phyloP scores from a whole-genome alignment of 2,888 invertebrate genomes.

The Embidobia sp. region DNA sequence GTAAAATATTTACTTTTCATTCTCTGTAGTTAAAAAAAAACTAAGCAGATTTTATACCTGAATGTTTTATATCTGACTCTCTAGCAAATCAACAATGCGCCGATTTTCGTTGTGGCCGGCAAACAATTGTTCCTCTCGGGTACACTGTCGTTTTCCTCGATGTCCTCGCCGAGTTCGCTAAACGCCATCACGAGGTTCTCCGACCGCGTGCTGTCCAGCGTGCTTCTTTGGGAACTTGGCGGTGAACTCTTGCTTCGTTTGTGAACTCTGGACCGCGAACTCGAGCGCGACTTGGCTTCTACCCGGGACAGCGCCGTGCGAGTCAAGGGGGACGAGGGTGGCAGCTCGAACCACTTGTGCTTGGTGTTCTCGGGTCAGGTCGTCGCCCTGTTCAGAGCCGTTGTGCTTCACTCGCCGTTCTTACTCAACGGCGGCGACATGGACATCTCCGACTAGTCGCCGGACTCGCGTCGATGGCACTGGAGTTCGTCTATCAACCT shows the following conservation, averaged over 20 bases:
- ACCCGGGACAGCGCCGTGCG: slow-evolving; percentile 85
- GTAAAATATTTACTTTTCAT: too few species aligned
- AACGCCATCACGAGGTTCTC: slow-evolving; percentile 83
- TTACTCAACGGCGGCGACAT: slow-evolving; percentile 83
- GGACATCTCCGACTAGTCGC: slow-evolving; percentile 90
- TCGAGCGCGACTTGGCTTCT: slow-evolving; percentile 84
- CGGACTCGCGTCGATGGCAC: slow-evolving; percentile 90
- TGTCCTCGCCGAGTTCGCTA: slow-evolving; percentile 83
- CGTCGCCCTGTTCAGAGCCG: slow-evolving; percentile 66
- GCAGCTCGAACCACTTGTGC: slow-evolving; percentile 82
- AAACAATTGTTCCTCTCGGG: slow-evolving; percentile 72
- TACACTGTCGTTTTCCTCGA: slow-evolving; percentile 81
- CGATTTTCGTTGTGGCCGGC: slow-evolving; percentile 76
- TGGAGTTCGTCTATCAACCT: too few species aligned
- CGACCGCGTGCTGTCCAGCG: slow-evolving; percentile 85
- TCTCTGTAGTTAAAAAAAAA: too few species aligned
- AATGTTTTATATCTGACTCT: slow-evolving; percentile 72
- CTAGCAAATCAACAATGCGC: slow-evolving; percentile 76
- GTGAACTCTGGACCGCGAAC: slow-evolving; percentile 83
- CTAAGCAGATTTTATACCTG: slow-evolving; percentile 22
- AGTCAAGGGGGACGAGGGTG: slow-evolving; percentile 86
- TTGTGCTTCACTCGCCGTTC: slow-evolving; percentile 74
- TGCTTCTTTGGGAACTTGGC: slow-evolving; percentile 84
- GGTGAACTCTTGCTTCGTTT: slow-evolving; percentile 85
- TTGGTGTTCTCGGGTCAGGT: slow-evolving; percentile 75